Conservation (phyloP, 1,140 invertebrate species). For the Heliconius eleuchia region DNA sequence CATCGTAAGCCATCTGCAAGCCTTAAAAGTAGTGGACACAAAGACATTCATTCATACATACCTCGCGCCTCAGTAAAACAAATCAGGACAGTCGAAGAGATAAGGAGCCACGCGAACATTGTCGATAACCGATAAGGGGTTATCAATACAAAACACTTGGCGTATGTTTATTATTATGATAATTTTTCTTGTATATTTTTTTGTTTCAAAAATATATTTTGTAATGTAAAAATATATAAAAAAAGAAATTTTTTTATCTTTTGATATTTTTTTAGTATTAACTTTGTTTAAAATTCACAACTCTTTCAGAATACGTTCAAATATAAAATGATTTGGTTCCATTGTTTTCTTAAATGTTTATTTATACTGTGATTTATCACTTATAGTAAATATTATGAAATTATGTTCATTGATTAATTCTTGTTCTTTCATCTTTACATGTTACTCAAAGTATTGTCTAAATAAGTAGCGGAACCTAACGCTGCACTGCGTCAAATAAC, state of each 20-base stretch:
- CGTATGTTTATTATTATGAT: background rate
- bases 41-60: background rate
- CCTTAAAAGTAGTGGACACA: too few relatives aligned
- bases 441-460: background rate
- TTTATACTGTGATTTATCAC: background rate
- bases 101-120: constrained; percentile 18
- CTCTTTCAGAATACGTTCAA: background rate
- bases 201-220: background rate
- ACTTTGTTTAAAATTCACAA: background rate
- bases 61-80: constrained; percentile 17
- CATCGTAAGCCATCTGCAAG: too few relatives aligned
- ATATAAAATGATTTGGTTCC: background rate
- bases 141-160: constrained; percentile 15
- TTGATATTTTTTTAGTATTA: background rate
- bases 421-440: background rate
- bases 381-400: constrained; percentile 4
- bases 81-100: background rate
- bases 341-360: background rate
- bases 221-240: too few relatives aligned
- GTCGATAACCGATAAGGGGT: constrained; percentile 16
- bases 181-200: background rate
- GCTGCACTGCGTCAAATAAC: background rate
- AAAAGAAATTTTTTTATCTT: too few relatives aligned
- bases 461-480: background rate
- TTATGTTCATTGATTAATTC: background rate